These are phyloP conservation scores for Ophthalmolycus amberensis DNA, from an alignment of 2,113 vertebrate species.

Conservation along the genomic window DNA sequence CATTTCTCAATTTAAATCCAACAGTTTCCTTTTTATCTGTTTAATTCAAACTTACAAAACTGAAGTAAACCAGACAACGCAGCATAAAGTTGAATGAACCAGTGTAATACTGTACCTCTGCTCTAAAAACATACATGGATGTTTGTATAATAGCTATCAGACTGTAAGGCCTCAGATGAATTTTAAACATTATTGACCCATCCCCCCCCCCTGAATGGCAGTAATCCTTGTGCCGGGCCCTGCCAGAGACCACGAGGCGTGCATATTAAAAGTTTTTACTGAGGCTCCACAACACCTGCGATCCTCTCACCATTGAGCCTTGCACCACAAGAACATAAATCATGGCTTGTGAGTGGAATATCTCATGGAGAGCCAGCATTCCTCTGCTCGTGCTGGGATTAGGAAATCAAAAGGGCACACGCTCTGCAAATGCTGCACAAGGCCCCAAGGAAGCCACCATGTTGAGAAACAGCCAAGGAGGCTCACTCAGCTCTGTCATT, in stretches of 20 bases:
- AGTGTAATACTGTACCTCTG: conserved; percentile 26
- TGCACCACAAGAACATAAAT: conserved; percentile 81
- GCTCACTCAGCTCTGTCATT: conserved; percentile 75
- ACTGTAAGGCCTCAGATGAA: conserved; percentile 69
- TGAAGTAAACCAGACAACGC: neutral
- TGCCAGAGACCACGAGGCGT: conserved; percentile 72
- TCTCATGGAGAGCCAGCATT: conserved; percentile 72
- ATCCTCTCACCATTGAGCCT: conserved; percentile 72
- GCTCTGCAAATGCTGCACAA: conserved; percentile 73
- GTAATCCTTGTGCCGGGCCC: conserved; percentile 68
- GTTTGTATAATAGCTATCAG: conserved; percentile 54
- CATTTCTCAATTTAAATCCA: neutral
- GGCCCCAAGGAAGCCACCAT: conserved; percentile 70
- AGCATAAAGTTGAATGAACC: conserved; percentile 6
- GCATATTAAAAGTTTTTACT: conserved; percentile 84
- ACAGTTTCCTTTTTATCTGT: neutral
- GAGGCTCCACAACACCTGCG: conserved; percentile 76
- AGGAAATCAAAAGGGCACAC: conserved; percentile 80
- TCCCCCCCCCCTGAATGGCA: conserved; percentile 47
- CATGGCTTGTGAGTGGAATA: conserved; percentile 82
- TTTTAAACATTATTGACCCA: conserved; percentile 82
- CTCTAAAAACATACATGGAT: conserved; percentile 26
- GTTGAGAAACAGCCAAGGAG: conserved; percentile 72
- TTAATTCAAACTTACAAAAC: neutral
- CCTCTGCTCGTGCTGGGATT: conserved; percentile 74